These are phyloP conservation scores for Silurus meridionalis DNA, from an alignment of 2,113 vertebrate genomes.

Conservation along the genomic window DNA sequence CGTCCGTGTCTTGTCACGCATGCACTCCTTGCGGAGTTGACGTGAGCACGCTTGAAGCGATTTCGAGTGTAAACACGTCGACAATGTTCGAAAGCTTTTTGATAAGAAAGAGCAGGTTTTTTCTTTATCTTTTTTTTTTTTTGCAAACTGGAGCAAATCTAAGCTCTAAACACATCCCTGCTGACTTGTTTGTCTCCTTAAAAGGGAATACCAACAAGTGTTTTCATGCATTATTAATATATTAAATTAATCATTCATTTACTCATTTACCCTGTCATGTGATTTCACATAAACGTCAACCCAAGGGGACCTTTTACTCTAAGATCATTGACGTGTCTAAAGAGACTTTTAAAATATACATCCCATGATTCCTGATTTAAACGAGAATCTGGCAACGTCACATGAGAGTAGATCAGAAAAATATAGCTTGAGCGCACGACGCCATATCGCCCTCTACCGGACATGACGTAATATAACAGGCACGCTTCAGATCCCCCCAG, in stretches of 20 bases:
- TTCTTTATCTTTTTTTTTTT: too few relatives aligned
- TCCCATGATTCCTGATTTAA: conserved; percentile 45
- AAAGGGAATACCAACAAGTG: neutral
- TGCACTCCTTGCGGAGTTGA: conserved; percentile 5
- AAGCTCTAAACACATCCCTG: conserved; percentile 1
- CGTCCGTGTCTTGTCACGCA: conserved; percentile 14
- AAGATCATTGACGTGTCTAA: conserved; percentile 14
- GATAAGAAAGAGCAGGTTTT: neutral
- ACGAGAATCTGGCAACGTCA: conserved; percentile 37
- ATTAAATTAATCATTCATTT: neutral
- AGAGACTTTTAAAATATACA: conserved; percentile 3
- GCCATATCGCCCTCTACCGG: conserved; percentile 48
- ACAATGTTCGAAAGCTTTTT: neutral
- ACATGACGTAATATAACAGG: neutral
- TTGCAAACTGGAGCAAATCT: too few relatives aligned
- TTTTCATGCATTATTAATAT: neutral
- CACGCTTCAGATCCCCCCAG: neutral
- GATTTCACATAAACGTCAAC: conserved; percentile 3
- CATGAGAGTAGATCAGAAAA: conserved; percentile 8
- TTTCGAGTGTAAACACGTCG: conserved; percentile 8
- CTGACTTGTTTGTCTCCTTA: neutral
- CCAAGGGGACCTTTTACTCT: neutral
- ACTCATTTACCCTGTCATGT: neutral
- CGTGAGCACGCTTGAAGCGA: neutral
- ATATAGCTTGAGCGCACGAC: conserved; percentile 28